Conservation (phyloP, 2,113 vertebrate genomes). For the Embiotoca jacksoni region DNA sequence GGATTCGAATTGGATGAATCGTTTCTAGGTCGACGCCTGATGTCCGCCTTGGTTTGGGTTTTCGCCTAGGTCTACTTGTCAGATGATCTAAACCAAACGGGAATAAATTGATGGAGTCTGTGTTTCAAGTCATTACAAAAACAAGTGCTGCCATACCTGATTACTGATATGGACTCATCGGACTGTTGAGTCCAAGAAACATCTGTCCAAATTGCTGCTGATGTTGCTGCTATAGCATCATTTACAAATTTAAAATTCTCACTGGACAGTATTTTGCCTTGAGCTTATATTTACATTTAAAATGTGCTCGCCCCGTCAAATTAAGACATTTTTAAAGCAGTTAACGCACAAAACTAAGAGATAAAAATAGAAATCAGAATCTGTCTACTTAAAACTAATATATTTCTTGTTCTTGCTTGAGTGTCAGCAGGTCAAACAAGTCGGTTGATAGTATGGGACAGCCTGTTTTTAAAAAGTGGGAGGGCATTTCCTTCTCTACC, state of each 20-base stretch:
- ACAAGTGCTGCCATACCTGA: not conserved
- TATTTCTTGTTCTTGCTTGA: not conserved
- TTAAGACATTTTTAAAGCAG: not conserved
- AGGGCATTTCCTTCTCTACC: constrained; percentile 26
- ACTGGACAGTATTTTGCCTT: not conserved
- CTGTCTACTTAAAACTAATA: not conserved
- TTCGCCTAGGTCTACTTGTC: constrained; percentile 21
- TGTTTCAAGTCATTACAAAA: constrained; percentile 24
- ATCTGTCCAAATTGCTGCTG: not conserved
- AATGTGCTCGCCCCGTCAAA: not conserved
- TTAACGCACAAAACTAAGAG: not conserved
- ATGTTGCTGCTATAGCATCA: not conserved
- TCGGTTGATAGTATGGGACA: constrained; percentile 15
- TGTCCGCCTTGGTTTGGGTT: constrained; percentile 27
- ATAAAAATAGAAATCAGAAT: not conserved
- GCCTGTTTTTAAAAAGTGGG: constrained; percentile 28
- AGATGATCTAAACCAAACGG: not conserved
- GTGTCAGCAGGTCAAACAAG: not conserved
- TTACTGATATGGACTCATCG: constrained; percentile 30
- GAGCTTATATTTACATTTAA: not conserved
- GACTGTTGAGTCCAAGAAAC: constrained; percentile 3
- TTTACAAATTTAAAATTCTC: no score
- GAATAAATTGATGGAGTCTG: constrained; percentile 16
- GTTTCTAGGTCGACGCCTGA: not conserved
- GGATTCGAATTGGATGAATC: constrained; percentile 15